Base-by-base conservation (phyloP, 2,113 vertebrate genomes). In the Lophotis ruficrista region DNA sequence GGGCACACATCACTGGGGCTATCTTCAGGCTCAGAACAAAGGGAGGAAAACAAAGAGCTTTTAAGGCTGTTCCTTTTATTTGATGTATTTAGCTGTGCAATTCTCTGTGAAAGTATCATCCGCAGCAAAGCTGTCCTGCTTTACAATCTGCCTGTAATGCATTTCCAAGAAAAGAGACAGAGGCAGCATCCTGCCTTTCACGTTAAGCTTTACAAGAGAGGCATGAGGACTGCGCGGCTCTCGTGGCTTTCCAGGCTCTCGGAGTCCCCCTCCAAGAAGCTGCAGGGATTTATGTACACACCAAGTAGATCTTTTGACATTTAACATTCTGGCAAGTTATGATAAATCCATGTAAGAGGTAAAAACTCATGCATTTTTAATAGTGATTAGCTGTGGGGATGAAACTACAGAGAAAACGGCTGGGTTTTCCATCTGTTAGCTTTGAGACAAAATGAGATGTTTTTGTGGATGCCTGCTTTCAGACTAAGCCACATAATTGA, bases 21-120 rank as follows among this genome's bases (percentile, higher is more conserved):
- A 47, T n/a, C 83, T 89, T 73, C 80, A 50, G 64, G 38, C 68
- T 73, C n/a, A 47, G 83, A 89, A 93, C 84, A 97, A 95, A 95
- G 81, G 60, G 27, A 95, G 41, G 53, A 51, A 86, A 86, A 91
- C 72, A 68, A 78, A 84, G 86, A 89, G 83, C 86, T 95, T 86
- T 96, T 83, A 92, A 62, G 9, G 69, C 45, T 31, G 9, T 62
- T 92, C 76, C 76, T 96, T 93, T 90, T 78, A 60, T 89, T 83
- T 87, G 90, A 43, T 45, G 14, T 48, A 33, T 75, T 96, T 68
- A 93, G 85, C 83, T 7, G 19, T 51, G 64, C 86, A 90, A 12
- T 92, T 89, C 80, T 95, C 58, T 68, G 31, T 54, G 68, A 86
- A 54, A 65, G 15, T 14, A 23, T 93, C 87, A 43, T 50, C n/a